Conservation (phyloP, 2,113 vertebrate species). For the Dipodomys stephensi region DNA sequence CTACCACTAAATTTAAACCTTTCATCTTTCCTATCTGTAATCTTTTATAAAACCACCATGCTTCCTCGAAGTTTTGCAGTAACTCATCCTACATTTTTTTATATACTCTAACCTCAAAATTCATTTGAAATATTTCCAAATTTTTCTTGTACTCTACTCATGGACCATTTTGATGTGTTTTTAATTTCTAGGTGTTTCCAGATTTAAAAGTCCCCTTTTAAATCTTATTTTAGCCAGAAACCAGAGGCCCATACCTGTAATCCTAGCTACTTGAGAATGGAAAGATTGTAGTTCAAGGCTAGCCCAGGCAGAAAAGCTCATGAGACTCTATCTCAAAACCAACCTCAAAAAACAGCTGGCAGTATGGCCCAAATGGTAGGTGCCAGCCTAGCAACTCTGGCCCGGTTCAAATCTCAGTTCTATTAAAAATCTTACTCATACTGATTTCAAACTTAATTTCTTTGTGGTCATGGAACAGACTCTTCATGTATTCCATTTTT, state of each 20-base stretch:
- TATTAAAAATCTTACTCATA: neutral
- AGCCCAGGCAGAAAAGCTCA: too few relatives aligned
- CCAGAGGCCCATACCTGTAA: too few relatives aligned
- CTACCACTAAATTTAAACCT: neutral
- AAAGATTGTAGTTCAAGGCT: too few relatives aligned
- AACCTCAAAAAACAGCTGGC: too few relatives aligned
- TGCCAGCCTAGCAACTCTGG: too few relatives aligned
- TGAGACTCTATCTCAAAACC: too few relatives aligned
- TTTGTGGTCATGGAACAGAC: neutral
- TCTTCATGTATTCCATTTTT: neutral
- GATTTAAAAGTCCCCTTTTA: too few relatives aligned
- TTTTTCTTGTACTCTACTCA: conserved; percentile 31
- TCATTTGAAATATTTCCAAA: conserved; percentile 23
- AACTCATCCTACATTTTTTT: neutral
- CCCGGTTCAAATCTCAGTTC: too few relatives aligned
- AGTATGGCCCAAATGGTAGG: too few relatives aligned
- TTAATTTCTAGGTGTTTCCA: neutral
- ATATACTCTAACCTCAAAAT: neutral
- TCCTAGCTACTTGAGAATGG: too few relatives aligned
- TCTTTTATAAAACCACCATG: neutral
- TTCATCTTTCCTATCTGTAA: conserved; percentile 8
- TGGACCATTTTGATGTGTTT: neutral
- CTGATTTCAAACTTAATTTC: conserved; percentile 3
- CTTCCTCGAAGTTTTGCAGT: neutral
- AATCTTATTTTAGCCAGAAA: too few relatives aligned